Conservation (phyloP, 1,140 invertebrate species). For the Drosophila sucinea region DNA sequence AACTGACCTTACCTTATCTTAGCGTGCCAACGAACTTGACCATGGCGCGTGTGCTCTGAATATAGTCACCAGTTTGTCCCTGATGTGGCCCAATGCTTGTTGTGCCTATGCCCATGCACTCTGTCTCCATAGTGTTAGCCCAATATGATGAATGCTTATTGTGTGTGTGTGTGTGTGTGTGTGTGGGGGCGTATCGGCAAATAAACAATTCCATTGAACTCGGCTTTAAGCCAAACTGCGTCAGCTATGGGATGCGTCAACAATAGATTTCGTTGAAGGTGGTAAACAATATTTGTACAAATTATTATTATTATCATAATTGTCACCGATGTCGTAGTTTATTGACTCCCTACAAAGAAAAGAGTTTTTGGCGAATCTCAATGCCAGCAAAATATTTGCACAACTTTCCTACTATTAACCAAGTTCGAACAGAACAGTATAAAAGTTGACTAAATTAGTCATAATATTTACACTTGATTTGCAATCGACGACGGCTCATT, state of each 20-base stretch:
- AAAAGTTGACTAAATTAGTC: conserved; percentile 50
- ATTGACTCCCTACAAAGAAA: conserved; percentile 19
- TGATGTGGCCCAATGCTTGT: conserved; percentile 1
- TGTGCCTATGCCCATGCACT: conserved; percentile 22
- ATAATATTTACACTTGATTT: conserved; percentile 41
- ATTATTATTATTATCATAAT: conserved; percentile 46
- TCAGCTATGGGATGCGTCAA: conserved; percentile 30
- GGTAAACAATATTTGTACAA: conserved; percentile 62
- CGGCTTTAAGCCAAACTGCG: conserved; percentile 42
- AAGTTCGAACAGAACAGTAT: background rate
- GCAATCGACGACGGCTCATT: conserved; percentile 33
- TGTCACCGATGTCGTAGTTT: conserved; percentile 48
- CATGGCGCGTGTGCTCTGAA: conserved; percentile 66
- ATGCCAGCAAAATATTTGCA: conserved; percentile 53
- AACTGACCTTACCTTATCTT: conserved; percentile 52
- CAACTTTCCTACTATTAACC: conserved; percentile 5
- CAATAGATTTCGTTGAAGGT: conserved; percentile 41
- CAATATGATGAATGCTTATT: conserved; percentile 28
- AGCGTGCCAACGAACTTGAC: conserved; percentile 71
- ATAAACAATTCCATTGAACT: conserved; percentile 74
- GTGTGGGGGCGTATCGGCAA: conserved; percentile 37
- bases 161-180: conserved; percentile 28
- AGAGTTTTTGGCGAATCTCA: conserved; percentile 42
- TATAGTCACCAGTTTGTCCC: conserved; percentile 37
- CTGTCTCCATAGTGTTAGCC: conserved; percentile 30